These are phyloP conservation scores for Penaeus monodon DNA, from an alignment of 2,888 invertebrate species.

Conservation along the genomic window DNA sequence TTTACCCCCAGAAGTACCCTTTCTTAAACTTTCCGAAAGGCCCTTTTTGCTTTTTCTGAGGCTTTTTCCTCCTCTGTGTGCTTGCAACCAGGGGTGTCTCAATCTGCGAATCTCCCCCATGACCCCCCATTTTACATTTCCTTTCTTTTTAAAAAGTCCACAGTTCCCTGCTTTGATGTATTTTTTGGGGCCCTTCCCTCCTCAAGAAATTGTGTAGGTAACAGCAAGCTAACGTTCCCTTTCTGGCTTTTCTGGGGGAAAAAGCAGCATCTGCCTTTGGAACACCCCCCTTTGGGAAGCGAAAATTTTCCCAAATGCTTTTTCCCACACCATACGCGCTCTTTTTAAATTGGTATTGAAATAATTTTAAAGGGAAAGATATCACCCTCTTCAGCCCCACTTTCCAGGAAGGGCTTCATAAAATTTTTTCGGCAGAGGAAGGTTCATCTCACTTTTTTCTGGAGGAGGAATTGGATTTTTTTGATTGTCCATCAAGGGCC, in stretches of 20 bases:
- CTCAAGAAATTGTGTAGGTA: slow-evolving; percentile 20
- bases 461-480: not conserved
- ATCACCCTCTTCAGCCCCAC: not conserved
- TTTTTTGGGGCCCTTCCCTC: slow-evolving; percentile 6
- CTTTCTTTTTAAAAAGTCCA: slow-evolving; percentile 1
- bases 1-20: not conserved
- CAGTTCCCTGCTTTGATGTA: slow-evolving; percentile 24
- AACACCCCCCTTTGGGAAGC: slow-evolving; percentile 6
- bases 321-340: slow-evolving; percentile 27
- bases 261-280: not conserved
- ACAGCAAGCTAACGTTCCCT: slow-evolving; percentile 30
- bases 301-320: slow-evolving; percentile 10
- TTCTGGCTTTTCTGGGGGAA: slow-evolving; percentile 7
- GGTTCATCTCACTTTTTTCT: not conserved
- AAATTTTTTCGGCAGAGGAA: not conserved
- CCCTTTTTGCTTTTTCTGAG: slow-evolving; percentile 11
- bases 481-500: not conserved
- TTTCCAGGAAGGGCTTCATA: not conserved
- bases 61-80: slow-evolving; percentile 9
- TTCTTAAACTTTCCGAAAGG: not conserved
- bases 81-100: not conserved
- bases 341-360: not conserved
- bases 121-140: not conserved
- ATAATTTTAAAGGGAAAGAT: not conserved
- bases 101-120: slow-evolving; percentile 16